Conservation (phyloP, 2,797 vertebrate species). For the Calcarius lapponicus region DNA sequence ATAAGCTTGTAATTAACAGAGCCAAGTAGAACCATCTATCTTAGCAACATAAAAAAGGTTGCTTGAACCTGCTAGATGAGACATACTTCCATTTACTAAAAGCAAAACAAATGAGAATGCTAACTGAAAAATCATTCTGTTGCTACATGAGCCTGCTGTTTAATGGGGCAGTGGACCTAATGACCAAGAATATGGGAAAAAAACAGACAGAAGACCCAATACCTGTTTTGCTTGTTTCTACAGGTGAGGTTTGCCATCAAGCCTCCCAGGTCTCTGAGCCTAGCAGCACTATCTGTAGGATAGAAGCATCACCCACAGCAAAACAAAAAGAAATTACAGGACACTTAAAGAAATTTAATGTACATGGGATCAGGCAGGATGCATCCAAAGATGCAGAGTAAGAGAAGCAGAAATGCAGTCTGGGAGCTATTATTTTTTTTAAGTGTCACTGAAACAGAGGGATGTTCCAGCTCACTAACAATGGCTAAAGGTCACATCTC, state of each 20-base stretch:
- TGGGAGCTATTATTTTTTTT: not conserved
- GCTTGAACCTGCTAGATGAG: not conserved
- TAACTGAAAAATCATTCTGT: not conserved
- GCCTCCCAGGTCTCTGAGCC: not conserved
- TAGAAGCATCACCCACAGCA: not conserved
- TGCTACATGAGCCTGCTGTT: not conserved
- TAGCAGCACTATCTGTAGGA: not conserved
- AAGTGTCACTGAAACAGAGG: not conserved
- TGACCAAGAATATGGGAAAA: not conserved
- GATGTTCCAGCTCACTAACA: not conserved
- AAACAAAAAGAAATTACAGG: not conserved
- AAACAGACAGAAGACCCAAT: not conserved
- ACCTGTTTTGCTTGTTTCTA: not conserved
- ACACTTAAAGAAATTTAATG: not conserved
- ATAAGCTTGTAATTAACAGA: not conserved
- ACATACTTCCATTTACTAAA: not conserved
- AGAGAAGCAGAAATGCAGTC: not conserved
- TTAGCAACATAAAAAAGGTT: not conserved
- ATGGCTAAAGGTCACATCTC: not conserved
- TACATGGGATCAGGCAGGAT: not conserved
- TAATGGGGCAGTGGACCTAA: not conserved
- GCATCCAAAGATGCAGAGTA: not conserved
- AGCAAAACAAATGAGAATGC: not conserved
- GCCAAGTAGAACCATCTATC: not conserved
- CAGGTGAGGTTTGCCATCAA: not conserved